Base-by-base conservation (phyloP, 2,797 vertebrate species). In the Periophthalmus magnuspinnatus region DNA sequence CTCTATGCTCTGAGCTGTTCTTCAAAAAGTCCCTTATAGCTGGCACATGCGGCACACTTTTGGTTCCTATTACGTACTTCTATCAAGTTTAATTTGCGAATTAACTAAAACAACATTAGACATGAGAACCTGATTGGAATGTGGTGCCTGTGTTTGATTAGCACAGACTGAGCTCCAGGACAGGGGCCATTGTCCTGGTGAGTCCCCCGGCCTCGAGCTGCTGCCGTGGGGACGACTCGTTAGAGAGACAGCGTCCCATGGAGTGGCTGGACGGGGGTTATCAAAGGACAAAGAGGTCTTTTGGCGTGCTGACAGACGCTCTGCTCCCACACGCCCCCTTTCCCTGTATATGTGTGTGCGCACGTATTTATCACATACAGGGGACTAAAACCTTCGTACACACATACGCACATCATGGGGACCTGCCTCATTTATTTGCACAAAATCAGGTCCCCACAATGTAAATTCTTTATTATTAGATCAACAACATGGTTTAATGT, bases 251-350 rank as follows among this genome's bases (percentile, higher is more conserved):
- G 84, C 85, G 88, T 91, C 89, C 87, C 83, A 84, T 87, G 76
- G 89, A 90, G 88, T 75, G 84, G 85, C 87, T 72, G 88, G 84
- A 81, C 84, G 77, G 82, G 80, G 83, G 83, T 85, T 90, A 89
- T 93, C 88, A 90, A 90, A 90, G 86, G 88, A 94, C 91, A 94
- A 94, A 90, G 90, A 82, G 73, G 75, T 68, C 88, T 88, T 92
- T 92, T 92, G 89, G 85, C 91, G 84, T 82, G 86, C 84, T 90
- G 91, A 90, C 85, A 90, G 79, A 82, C 80, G 34, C 84, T 82
- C 85, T 87, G 86, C 86, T 89, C 70, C 88, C 69, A 73, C 77
- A 88, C 69, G 22, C 72, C 65, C 61, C 60, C 62, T 57, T 57
- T 65, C 64, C 61, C 57, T 70, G 74, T 68, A 66, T 32, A 55